Conservation (phyloP, 35 echinoderm and acorn worm species). For the Acanthaster planci region DNA sequence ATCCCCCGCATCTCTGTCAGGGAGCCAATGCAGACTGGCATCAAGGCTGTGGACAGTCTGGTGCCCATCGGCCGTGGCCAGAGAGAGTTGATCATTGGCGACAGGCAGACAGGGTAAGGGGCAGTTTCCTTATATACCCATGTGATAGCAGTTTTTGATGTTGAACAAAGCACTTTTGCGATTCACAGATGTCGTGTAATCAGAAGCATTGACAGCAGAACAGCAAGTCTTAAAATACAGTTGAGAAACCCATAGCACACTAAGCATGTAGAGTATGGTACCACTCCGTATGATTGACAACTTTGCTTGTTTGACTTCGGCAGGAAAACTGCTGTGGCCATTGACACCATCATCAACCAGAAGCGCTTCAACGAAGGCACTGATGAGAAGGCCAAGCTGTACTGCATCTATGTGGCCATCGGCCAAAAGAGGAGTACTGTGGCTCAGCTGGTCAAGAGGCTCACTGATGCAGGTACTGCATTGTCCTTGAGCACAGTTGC, state of each 20-base stretch:
- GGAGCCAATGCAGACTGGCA: slow-evolving; percentile 98
- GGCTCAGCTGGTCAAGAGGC: slow-evolving; percentile 95
- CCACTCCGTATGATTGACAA: too few relatives aligned
- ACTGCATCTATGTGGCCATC: slow-evolving; percentile 99
- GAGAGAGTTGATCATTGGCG: slow-evolving; percentile 99
- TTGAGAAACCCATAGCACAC: too few relatives aligned
- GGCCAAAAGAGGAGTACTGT: slow-evolving; percentile 99
- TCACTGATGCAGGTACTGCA: slow-evolving; percentile 78
- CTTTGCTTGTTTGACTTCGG: background rate
- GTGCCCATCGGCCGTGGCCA: slow-evolving; percentile 98
- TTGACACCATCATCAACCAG: slow-evolving; percentile 99
- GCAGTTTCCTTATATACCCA: background rate
- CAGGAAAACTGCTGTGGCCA: slow-evolving; percentile 98
- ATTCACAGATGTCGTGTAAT: too few relatives aligned
- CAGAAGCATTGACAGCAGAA: too few relatives aligned
- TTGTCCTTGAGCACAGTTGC: background rate
- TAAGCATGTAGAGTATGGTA: too few relatives aligned
- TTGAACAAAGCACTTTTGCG: too few relatives aligned
- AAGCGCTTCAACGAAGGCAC: slow-evolving; percentile 89
- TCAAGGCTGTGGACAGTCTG: slow-evolving; percentile 98
- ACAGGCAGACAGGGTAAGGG: slow-evolving; percentile 95
- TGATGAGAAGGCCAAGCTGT: slow-evolving; percentile 94
- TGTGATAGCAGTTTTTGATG: too few relatives aligned
- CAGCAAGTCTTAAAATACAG: too few relatives aligned
- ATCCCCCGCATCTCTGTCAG: slow-evolving; percentile 97